Percentiles rank a stretch among this genome's conserved stretches.
Evolutionary conservation across 2,888 invertebrate species (phyloP).

Genomic region (Rhagonycha lutea): DNA sequence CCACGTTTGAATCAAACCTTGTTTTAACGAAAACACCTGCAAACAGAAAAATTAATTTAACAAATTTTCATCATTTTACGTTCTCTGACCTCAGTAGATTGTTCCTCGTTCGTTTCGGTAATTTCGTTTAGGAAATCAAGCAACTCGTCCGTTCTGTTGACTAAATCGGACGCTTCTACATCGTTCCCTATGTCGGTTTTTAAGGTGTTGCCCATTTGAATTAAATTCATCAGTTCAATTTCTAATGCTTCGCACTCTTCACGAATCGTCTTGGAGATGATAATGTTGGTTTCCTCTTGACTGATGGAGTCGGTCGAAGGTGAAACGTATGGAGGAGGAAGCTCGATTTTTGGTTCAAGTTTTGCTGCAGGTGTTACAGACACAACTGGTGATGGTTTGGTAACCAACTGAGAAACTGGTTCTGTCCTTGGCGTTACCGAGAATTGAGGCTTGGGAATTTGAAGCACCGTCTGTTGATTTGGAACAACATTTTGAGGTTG

Average conservation of each 20-base stretch:
- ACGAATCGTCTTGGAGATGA: constrained; percentile 64
- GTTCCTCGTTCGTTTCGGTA: constrained; percentile 62
- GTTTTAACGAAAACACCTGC: constrained; percentile 56
- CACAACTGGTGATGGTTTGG: not conserved
- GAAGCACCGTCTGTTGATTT: not conserved
- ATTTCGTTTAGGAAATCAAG: constrained; percentile 67
- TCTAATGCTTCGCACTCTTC: constrained; percentile 70
- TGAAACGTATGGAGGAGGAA: not conserved
- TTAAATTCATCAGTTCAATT: constrained; percentile 65
- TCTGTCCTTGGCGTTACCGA: not conserved
- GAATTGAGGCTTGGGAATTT: not conserved
- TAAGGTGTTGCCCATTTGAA: constrained; percentile 59
- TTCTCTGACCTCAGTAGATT: constrained; percentile 62
- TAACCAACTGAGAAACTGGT: not conserved
- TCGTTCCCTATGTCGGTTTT: constrained; percentile 63
- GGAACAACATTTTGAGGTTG: not conserved
- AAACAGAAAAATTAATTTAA: constrained; percentile 12
- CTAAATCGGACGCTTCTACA: constrained; percentile 60
- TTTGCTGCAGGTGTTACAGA: not conserved
- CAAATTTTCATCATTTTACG: not conserved
- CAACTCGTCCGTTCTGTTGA: constrained; percentile 59
- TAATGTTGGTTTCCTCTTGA: constrained; percentile 43
- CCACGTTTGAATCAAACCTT: constrained; percentile 59
- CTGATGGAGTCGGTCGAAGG: not conserved
- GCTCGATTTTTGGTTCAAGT: not conserved